These are phyloP conservation scores for Liolophura sinensis DNA, from an alignment of 1,140 invertebrate species.

Conservation along the genomic window DNA sequence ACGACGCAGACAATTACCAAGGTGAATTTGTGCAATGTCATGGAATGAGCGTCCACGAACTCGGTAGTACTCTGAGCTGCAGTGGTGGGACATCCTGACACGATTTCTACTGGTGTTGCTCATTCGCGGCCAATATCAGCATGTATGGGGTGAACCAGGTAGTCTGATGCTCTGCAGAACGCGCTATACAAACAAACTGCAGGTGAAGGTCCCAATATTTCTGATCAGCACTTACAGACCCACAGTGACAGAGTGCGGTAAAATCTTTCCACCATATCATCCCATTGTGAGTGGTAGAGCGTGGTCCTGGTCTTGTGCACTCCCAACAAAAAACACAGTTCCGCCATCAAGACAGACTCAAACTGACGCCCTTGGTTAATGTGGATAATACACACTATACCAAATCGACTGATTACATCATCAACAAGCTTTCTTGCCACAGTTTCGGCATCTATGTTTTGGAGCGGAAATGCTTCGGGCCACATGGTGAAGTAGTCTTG, in stretches of 20 bases:
- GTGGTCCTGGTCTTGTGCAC: slow-evolving; percentile 23
- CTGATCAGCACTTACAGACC: slow-evolving; percentile 28
- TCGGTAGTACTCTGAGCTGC: slow-evolving; percentile 5
- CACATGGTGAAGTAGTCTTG: slow-evolving; percentile 57
- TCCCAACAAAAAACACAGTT: slow-evolving; percentile 19
- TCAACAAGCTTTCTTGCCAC: slow-evolving; percentile 49
- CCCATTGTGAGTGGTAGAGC: slow-evolving; percentile 18
- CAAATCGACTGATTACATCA: slow-evolving; percentile 46
- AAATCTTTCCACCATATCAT: slow-evolving; percentile 26
- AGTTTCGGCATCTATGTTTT: slow-evolving; percentile 51
- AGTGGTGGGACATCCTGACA: slow-evolving; percentile 7
- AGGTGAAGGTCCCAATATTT: slow-evolving; percentile 30
- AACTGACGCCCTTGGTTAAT: slow-evolving; percentile 49
- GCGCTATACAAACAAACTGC: slow-evolving; percentile 22
- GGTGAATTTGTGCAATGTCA: slow-evolving; percentile 6
- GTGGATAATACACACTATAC: slow-evolving; percentile 46
- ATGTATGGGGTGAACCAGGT: slow-evolving; percentile 24
- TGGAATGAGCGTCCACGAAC: slow-evolving; percentile 8
- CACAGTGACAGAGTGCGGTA: slow-evolving; percentile 36
- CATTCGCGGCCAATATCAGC: slow-evolving; percentile 26
- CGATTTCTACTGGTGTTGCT: slow-evolving; percentile 17
- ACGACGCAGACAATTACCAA: slow-evolving; percentile 1
- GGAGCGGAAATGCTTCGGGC: slow-evolving; percentile 47
- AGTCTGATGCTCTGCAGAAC: slow-evolving; percentile 24
- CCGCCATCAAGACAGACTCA: slow-evolving; percentile 14